Evolutionary conservation across 37 sponge, comb jelly and placozoan genomes (phyloP).

Genomic region (Halisarca cf. caerulea): DNA sequence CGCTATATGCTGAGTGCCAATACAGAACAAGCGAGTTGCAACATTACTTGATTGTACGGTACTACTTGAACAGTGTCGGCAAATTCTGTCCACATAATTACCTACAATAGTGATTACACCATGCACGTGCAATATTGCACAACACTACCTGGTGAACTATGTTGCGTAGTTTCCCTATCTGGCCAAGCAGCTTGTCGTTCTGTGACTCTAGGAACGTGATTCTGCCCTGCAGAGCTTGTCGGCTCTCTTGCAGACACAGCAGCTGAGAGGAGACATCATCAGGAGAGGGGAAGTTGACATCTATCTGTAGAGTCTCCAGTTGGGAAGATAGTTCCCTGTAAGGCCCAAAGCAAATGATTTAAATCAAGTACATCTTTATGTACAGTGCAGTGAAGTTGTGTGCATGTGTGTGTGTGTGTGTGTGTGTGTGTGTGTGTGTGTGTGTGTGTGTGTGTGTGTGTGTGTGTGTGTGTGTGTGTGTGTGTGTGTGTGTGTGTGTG

Average conservation of each 20-base stretch:
- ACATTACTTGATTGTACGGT: no score
- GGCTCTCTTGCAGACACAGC: slow-evolving; percentile 7
- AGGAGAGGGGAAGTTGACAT: not conserved
- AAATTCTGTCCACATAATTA: no score
- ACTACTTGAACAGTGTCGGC: no score
- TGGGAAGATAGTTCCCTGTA: slow-evolving; percentile 14
- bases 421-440: slow-evolving; percentile 1
- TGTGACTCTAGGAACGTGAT: slow-evolving; percentile 10
- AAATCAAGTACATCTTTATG: no score
- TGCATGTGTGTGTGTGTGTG: not conserved
- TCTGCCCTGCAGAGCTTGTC: slow-evolving; percentile 18
- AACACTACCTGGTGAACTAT: slow-evolving; percentile 26
- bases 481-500: no score
- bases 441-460: not conserved
- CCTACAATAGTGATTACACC: no score
- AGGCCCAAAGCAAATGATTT: not conserved
- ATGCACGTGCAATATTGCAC: no score
- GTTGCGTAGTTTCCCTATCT: not conserved
- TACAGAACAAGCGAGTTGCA: no score
- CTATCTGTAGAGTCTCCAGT: not conserved
- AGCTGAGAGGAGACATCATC: slow-evolving; percentile 10
- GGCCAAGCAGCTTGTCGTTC: not conserved
- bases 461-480: not conserved
- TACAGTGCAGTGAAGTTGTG: no score
- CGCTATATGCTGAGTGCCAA: no score